These are phyloP conservation scores for Chironomus tentans DNA, from an alignment of 2,888 invertebrate species.

Conservation along the genomic window DNA sequence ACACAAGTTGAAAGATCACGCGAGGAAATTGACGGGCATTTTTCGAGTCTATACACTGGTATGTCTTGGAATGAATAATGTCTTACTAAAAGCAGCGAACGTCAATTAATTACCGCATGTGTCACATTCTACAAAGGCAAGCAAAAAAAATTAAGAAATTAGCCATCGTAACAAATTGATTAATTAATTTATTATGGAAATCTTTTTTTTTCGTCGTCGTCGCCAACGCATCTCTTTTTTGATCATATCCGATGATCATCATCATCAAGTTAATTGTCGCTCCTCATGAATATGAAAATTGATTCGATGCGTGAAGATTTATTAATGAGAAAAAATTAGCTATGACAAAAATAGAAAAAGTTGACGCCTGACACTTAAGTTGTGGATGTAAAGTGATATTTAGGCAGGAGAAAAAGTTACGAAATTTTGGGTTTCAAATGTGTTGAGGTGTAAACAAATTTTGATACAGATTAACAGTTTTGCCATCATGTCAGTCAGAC, in stretches of 20 bases:
- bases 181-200: constrained; percentile 22
- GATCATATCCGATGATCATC: background rate
- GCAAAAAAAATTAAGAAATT: constrained; percentile 8
- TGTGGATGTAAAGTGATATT: no score
- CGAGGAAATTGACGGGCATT: background rate
- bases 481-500: no score
- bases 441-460: no score
- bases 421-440: no score
- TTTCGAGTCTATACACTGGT: no score
- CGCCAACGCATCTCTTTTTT: background rate
- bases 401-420: no score
- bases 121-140: no score
- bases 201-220: background rate
- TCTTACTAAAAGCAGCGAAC: no score
- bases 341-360: background rate
- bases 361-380: background rate
- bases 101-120: no score
- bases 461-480: no score
- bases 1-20: background rate
- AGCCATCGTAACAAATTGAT: constrained; percentile 9
- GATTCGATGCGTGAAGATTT: constrained; percentile 1
- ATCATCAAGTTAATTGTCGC: background rate
- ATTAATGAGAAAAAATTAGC: background rate
- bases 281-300: background rate
- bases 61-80: no score